A percentile compares a stretch with the other conserved stretches of the same genome.
Conservation (phyloP, 2,113 vertebrate genomes). For the Elaphurus davidianus region DNA sequence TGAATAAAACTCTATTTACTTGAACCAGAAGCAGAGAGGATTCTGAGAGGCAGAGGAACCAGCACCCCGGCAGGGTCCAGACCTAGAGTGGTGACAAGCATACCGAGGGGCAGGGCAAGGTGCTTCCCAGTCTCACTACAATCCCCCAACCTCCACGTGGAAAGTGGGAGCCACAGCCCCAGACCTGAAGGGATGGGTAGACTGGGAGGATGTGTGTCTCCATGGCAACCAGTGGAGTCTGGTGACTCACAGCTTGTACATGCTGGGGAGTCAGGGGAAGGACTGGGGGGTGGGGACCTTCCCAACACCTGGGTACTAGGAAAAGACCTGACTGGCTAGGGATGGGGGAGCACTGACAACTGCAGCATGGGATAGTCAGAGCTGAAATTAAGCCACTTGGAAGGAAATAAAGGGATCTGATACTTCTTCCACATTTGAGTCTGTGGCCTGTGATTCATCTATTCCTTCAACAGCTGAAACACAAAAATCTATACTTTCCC, state of each 20-base stretch:
- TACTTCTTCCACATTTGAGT: neutral
- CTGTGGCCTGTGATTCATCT: neutral
- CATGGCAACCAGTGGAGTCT: conserved; percentile 61
- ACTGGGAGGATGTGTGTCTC: conserved; percentile 43
- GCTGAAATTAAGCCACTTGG: neutral
- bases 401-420: neutral
- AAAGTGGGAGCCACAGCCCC: neutral
- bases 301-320: neutral
- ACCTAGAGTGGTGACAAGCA: too few relatives aligned
- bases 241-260: neutral
- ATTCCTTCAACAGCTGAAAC: neutral
- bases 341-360: neutral
- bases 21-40: neutral
- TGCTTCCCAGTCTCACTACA: neutral
- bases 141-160: neutral
- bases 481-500: neutral
- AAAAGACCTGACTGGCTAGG: neutral
- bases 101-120: neutral
- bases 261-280: neutral
- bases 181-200: conserved; percentile 23
- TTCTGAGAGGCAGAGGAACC: neutral
- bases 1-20: neutral
- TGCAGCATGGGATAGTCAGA: neutral
- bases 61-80: neutral
- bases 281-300: neutral